Evolutionary conservation across 2,797 vertebrate species (phyloP), one percentile per base, ranked within the genome.

Genomic region (Hirundo rustica): DNA sequence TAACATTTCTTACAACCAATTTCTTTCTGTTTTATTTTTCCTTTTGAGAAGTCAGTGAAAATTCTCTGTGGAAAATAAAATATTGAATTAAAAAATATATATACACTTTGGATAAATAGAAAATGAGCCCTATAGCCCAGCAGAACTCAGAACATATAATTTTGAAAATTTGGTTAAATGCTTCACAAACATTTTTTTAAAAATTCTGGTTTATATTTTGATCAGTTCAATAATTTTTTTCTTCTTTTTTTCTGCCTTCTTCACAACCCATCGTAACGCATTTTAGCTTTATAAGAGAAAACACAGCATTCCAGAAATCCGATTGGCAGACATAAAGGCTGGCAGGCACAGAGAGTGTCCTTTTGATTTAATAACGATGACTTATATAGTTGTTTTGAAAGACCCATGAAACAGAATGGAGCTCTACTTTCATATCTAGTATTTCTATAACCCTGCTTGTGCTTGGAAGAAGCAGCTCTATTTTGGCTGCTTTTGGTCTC

Each of bases 401-500:
- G 73, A 84, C 47, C 74, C 55, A 76, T 50, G 82, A 88, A 94
- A 85, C 38, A 92, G 82, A 86, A 89, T 5, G 11, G 70, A 88
- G 68, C 25, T 62, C 38, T 90, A 53, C 73, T 94, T 93, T 95
- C 62, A 93, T 88, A 95, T 42, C 34, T 16, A 66, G n/a, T n/a
- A 85, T 89, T 91, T 84, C 76, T 88, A 64, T n/a, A 76, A 32
- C 44, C 66, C 36, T 68, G n/a, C 34, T 88, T 73, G 51, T 22
- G n/a, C 67, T 84, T 61, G 70, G 91, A 94, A 92, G 70, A 26
- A 88, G 70, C 53, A 82, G 67, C 20, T 94, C 85, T 88, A 84
- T 67, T 95, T 68, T 84, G 80, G 66, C 40, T 90, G 83, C 73
- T 86, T 96, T 93, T 96, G 73, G 85, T 95, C 92, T 93, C 93